A percentile compares a stretch with the other conserved stretches of the same genome.
Evolutionary conservation across 2,797 vertebrate genomes (phyloP).

Genomic region (Huso huso): DNA sequence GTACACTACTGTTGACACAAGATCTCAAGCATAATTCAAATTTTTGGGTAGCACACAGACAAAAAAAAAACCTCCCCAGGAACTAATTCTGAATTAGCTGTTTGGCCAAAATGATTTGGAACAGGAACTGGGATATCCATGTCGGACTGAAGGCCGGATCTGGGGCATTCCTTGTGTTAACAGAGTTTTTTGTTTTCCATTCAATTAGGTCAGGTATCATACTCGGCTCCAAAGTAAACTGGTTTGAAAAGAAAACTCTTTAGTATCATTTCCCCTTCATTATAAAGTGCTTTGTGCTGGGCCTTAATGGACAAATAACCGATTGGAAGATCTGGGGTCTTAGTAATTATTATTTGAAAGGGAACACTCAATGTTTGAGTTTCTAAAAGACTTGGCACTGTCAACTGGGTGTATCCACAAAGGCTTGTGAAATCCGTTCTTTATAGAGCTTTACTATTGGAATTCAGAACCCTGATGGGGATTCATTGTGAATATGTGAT

Average conservation of each 20-base stretch:
- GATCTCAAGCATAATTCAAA: too few species aligned
- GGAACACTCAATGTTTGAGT: slow-evolving; percentile 48
- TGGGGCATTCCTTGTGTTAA: slow-evolving; percentile 60
- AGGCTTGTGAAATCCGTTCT: slow-evolving; percentile 45
- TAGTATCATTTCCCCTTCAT: slow-evolving; percentile 55
- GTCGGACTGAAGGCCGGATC: slow-evolving; percentile 54
- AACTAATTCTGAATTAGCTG: too few species aligned
- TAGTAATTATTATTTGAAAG: slow-evolving; percentile 49
- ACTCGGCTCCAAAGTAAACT: slow-evolving; percentile 49
- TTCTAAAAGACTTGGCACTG: slow-evolving; percentile 55
- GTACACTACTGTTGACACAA: too few species aligned
- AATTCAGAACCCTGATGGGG: too few species aligned
- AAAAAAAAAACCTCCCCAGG: too few species aligned
- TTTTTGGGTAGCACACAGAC: too few species aligned
- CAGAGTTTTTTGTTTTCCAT: slow-evolving; percentile 60
- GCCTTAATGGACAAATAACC: slow-evolving; percentile 37
- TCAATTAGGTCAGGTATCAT: slow-evolving; percentile 54
- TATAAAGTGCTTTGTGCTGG: slow-evolving; percentile 46
- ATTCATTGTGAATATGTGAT: too few species aligned
- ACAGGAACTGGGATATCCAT: slow-evolving; percentile 56
- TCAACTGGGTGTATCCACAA: slow-evolving; percentile 52
- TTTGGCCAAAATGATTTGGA: slow-evolving; percentile 43
- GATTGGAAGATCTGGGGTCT: slow-evolving; percentile 41
- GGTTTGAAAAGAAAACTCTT: slow-evolving; percentile 16
- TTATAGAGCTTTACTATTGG: too few species aligned